Evolutionary conservation across 1,140 invertebrate species (phyloP).

Genomic region (Leptinotarsa texana): DNA sequence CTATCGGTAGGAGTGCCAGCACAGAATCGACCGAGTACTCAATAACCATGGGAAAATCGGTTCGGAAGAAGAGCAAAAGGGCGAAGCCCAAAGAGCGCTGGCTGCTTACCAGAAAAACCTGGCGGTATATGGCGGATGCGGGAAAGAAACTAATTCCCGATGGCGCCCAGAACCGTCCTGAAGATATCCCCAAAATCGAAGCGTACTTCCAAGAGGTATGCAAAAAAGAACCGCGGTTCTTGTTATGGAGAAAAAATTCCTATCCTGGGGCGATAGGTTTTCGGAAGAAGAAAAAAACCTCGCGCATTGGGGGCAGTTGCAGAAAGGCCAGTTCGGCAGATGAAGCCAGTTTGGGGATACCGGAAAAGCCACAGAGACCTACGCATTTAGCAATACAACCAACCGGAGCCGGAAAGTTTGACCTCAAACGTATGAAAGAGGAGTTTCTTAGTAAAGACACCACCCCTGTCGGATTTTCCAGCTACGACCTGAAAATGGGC

Average conservation of each 20-base stretch:
- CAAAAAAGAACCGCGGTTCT: conserved; percentile 72
- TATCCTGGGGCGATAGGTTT: conserved; percentile 71
- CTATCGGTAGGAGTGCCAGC: conserved; percentile 48
- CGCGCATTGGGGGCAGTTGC: conserved; percentile 67
- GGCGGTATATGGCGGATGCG: conserved; percentile 88
- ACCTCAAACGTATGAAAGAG: conserved; percentile 67
- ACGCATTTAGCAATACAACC: conserved; percentile 59
- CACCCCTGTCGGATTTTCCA: conserved; percentile 46
- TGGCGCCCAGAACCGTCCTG: conserved; percentile 67
- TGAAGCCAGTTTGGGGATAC: conserved; percentile 52
- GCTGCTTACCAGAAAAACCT: conserved; percentile 84
- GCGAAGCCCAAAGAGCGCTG: conserved; percentile 72
- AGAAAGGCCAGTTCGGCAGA: conserved; percentile 67
- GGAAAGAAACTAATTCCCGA: conserved; percentile 83
- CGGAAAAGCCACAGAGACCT: conserved; percentile 51
- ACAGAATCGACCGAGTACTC: conserved; percentile 51
- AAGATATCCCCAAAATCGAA: conserved; percentile 78
- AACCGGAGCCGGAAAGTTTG: conserved; percentile 65
- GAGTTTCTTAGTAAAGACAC: conserved; percentile 62
- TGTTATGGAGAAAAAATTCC: conserved; percentile 80
- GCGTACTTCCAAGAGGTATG: conserved; percentile 84
- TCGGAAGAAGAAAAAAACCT: conserved; percentile 60
- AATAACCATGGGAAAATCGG: conserved; percentile 58
- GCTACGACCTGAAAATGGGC: conserved; percentile 27
- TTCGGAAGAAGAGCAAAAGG: conserved; percentile 56